A percentile compares a stretch with the other conserved stretches of the same genome.
phyloP scores from a whole-genome alignment of 2,888 invertebrate genomes.

The Hydrotaea cyrtoneurina region DNA sequence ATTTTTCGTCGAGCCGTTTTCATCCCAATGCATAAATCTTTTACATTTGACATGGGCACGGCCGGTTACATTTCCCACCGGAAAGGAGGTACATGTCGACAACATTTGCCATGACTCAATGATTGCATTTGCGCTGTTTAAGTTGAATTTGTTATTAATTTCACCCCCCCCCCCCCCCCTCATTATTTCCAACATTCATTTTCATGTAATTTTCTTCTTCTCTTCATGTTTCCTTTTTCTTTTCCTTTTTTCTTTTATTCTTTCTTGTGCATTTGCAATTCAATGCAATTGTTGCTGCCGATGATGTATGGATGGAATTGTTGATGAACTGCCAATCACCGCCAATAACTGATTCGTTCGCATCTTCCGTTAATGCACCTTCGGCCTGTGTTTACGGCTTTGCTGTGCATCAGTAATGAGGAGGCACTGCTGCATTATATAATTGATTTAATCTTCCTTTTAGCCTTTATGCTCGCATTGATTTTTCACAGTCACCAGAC shows the following conservation, averaged over 20 bases:
- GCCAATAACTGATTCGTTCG: too few relatives aligned
- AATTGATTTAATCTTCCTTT: constrained; percentile 85
- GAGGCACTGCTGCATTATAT: constrained; percentile 79
- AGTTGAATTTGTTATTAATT: not conserved
- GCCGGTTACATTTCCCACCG: too few relatives aligned
- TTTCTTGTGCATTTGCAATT: not conserved
- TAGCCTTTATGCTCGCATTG: constrained; percentile 90
- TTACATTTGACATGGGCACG: too few relatives aligned
- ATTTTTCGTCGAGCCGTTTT: too few relatives aligned
- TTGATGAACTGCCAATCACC: not conserved
- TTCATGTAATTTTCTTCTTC: constrained; percentile 56
- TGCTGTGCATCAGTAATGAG: constrained; percentile 73
- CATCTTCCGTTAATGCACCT: constrained; percentile 1
- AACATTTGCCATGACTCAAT: not conserved
- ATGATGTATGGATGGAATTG: not conserved
- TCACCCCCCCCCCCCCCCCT: too few relatives aligned
- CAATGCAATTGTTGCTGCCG: not conserved
- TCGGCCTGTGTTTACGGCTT: not conserved
- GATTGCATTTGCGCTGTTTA: not conserved
- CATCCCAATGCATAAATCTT: too few relatives aligned
- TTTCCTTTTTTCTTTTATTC: not conserved
- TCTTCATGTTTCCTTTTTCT: constrained; percentile 19
- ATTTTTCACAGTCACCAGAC: constrained; percentile 96
- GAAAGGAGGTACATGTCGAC: not conserved
- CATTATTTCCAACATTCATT: constrained; percentile 6